These are phyloP conservation scores for Gallinago undulata DNA, from an alignment of 2,113 vertebrate genomes.

Conservation along the genomic window DNA sequence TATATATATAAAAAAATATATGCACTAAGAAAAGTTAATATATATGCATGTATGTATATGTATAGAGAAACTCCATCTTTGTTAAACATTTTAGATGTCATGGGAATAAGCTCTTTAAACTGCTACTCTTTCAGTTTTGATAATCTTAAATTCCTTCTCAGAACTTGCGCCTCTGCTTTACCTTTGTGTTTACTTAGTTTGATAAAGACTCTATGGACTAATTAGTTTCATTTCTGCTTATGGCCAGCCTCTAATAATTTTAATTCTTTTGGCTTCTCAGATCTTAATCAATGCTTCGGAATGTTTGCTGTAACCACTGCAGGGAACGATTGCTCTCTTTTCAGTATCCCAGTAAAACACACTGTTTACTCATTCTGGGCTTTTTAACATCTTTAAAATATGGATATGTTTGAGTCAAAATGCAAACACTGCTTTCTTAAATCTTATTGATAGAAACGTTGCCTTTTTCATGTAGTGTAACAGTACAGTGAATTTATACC, in stretches of 20 bases:
- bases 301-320: neutral
- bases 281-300: neutral
- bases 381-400: neutral
- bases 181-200: neutral
- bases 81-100: neutral
- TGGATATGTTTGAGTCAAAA: neutral
- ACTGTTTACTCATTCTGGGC: neutral
- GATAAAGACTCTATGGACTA: neutral
- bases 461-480: neutral
- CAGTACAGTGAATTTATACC: neutral
- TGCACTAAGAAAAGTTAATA: neutral
- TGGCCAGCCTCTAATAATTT: neutral
- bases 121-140: conserved; percentile 9
- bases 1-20: neutral
- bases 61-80: neutral
- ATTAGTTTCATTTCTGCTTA: conserved; percentile 36
- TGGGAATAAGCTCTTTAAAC: neutral
- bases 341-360: neutral
- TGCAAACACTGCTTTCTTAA: neutral
- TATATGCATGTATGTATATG: neutral
- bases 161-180: neutral
- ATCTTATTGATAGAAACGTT: neutral
- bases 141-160: neutral
- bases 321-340: neutral
- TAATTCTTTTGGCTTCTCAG: conserved; percentile 28